Conservation (phyloP, 2,888 invertebrate species). For the Hemaris fuciformis region DNA sequence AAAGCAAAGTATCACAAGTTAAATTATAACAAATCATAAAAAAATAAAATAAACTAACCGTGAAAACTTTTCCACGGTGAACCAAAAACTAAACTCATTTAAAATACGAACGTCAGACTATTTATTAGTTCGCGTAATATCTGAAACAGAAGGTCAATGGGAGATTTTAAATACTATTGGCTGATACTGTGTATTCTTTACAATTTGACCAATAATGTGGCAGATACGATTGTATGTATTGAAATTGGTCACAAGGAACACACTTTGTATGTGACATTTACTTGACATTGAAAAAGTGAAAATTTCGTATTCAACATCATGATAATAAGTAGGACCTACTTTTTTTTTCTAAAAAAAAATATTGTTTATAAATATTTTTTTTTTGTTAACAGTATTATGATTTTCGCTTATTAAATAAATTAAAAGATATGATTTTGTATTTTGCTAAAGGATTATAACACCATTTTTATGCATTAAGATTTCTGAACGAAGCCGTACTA, state of each 20-base stretch:
- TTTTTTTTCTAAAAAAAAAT: neutral
- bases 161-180: conserved; percentile 4
- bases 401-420: no score
- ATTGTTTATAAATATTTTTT: neutral
- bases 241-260: conserved; percentile 16
- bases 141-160: conserved; percentile 1
- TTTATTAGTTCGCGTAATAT: conserved; percentile 7
- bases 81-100: conserved; percentile 10
- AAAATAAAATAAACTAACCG: neutral
- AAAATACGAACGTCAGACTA: neutral
- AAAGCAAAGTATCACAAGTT: neutral
- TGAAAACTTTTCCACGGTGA: conserved; percentile 7
- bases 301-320: neutral
- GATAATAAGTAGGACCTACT: no score
- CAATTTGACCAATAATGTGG: neutral
- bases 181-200: neutral
- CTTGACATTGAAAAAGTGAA: conserved; percentile 44
- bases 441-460: conserved; percentile 8
- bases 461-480: neutral
- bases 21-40: neutral
- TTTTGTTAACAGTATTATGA: no score
- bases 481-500: conserved; percentile 41
- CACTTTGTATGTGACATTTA: conserved; percentile 40
- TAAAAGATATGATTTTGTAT: no score
- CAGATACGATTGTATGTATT: neutral